Conservation (phyloP, 2,797 vertebrate species). For the Pipistrellus nathusii region DNA sequence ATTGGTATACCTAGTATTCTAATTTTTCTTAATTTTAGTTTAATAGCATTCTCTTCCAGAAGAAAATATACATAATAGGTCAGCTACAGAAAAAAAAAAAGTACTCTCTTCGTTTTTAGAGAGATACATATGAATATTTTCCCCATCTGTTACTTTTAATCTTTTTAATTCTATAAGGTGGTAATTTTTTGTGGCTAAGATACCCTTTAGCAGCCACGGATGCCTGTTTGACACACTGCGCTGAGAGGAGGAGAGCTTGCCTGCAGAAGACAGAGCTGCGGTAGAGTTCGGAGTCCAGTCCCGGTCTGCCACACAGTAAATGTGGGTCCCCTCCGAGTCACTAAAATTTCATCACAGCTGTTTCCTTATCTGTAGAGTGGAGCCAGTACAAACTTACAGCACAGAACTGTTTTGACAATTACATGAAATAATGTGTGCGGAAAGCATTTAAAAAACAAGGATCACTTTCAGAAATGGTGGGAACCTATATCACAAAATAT, state of each 20-base stretch:
- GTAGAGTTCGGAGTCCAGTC: not conserved
- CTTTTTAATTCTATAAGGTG: not conserved
- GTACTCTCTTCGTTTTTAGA: not conserved
- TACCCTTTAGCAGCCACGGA: not conserved
- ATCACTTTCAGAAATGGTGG: slow-evolving; percentile 6
- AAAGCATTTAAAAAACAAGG: slow-evolving; percentile 39
- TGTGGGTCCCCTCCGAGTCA: not conserved
- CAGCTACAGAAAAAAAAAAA: not conserved
- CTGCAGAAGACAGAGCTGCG: not conserved
- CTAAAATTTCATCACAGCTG: not conserved
- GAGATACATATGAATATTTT: not conserved
- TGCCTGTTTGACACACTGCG: not conserved
- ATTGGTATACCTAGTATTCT: not conserved
- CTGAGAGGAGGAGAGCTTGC: not conserved
- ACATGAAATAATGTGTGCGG: slow-evolving; percentile 42
- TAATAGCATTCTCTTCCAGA: not conserved
- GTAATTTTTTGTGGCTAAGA: slow-evolving; percentile 1
- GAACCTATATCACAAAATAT: not conserved
- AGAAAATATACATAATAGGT: not conserved
- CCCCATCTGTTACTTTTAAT: not conserved
- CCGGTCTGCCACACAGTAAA: not conserved
- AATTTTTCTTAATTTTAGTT: slow-evolving; percentile 15
- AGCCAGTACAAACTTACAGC: not conserved
- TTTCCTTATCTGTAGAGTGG: slow-evolving; percentile 40
- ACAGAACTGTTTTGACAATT: slow-evolving; percentile 43